A percentile compares a stretch with the other conserved stretches of the same genome.
These are phyloP conservation scores for Tridacna crocea DNA, from an alignment of 2,888 invertebrate genomes.

Conservation along the genomic window DNA sequence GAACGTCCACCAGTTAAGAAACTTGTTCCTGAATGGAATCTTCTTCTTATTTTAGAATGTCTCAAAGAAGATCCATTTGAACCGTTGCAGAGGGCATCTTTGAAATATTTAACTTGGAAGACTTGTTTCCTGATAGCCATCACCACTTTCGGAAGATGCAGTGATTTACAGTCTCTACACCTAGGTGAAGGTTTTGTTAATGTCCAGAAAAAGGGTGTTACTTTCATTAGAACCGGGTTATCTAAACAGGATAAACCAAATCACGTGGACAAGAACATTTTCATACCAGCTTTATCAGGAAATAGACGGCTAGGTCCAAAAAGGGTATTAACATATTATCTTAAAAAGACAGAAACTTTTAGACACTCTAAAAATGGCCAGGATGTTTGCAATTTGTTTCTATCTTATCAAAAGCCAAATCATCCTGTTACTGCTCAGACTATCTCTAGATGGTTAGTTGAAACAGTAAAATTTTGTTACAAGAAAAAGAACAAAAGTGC, in stretches of 20 bases:
- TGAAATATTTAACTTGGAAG: conserved; percentile 31
- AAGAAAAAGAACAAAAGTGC: no score
- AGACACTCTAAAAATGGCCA: no score
- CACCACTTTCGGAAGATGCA: no score
- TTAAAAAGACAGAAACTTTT: no score
- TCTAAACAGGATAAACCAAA: conserved; percentile 14
- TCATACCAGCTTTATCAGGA: not conserved
- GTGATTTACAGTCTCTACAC: conserved; percentile 35
- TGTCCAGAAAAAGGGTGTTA: conserved; percentile 25
- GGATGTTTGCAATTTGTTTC: no score
- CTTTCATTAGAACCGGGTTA: conserved; percentile 34
- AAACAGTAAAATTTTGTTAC: no score
- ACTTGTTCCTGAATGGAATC: no score
- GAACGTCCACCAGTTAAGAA: conserved; percentile 9
- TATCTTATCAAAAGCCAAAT: no score
- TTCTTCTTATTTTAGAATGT: conserved; percentile 19
- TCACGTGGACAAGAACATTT: conserved; percentile 2
- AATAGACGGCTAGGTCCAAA: not conserved
- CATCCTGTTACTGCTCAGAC: no score
- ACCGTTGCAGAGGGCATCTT: conserved; percentile 16
- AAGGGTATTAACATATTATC: no score
- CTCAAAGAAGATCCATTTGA: conserved; percentile 14
- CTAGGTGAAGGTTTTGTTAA: conserved; percentile 28
- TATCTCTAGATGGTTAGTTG: no score
- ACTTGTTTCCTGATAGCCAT: no score